Evolutionary conservation across 2,888 invertebrate species (phyloP).

Genomic region (Poecilobothrus nobilitatus): DNA sequence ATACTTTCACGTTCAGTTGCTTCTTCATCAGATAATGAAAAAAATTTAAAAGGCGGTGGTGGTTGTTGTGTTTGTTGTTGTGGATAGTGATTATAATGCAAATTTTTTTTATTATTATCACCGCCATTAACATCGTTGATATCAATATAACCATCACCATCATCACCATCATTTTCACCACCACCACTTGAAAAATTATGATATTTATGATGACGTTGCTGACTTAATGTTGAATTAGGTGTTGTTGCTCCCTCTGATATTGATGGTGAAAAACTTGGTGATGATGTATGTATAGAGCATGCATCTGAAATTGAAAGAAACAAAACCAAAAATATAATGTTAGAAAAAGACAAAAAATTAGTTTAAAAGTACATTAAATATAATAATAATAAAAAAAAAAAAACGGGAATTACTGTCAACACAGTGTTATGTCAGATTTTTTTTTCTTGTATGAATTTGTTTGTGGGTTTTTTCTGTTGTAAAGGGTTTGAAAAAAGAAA

Average conservation of each 20-base stretch:
- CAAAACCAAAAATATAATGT: neutral
- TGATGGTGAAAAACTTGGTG: conserved; percentile 42
- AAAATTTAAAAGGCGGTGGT: neutral
- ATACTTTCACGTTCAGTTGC: neutral
- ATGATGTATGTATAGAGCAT: conserved; percentile 45
- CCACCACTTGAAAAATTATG: conserved; percentile 22
- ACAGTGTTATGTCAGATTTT: neutral
- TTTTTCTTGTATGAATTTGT: too few relatives aligned
- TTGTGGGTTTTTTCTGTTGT: too few relatives aligned
- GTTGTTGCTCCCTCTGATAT: conserved; percentile 43
- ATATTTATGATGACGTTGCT: conserved; percentile 22
- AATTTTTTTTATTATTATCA: conserved; percentile 12
- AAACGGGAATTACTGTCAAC: neutral
- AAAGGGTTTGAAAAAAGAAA: too few relatives aligned
- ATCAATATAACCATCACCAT: conserved; percentile 19
- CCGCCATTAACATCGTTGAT: conserved; percentile 22
- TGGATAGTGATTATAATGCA: conserved; percentile 19
- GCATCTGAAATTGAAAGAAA: conserved; percentile 34
- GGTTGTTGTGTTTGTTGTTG: too few relatives aligned
- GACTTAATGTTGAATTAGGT: conserved; percentile 33
- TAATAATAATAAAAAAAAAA: neutral
- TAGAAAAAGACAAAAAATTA: too few relatives aligned
- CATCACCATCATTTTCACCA: conserved; percentile 19
- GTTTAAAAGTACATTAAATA: too few relatives aligned
- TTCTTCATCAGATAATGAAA: conserved; percentile 1